Evolutionary conservation across 2,113 vertebrate genomes (phyloP).

Genomic region (Cervus canadensis): DNA sequence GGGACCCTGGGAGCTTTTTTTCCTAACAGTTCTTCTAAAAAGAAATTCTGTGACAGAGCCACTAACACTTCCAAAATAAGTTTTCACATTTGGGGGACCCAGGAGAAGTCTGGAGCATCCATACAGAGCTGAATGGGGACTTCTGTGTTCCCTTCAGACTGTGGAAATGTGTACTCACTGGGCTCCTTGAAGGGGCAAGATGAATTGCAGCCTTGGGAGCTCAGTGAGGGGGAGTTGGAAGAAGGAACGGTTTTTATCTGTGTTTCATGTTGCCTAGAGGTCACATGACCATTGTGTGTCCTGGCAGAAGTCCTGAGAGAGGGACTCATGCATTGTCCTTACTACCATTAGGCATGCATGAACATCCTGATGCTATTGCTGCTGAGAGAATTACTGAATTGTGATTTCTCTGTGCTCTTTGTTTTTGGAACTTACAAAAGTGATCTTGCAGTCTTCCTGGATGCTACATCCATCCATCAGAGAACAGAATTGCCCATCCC

Average conservation of each 20-base stretch:
- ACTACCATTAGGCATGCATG: background rate
- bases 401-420: background rate
- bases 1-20: background rate
- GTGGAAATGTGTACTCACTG: background rate
- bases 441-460: background rate
- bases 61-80: background rate
- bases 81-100: background rate
- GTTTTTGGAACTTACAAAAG: background rate
- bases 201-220: background rate
- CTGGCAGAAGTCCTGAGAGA: background rate
- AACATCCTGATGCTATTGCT: background rate
- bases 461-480: background rate
- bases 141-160: background rate
- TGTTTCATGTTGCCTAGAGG: background rate
- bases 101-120: background rate
- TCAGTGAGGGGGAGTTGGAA: background rate
- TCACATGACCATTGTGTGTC: background rate
- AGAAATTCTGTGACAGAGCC: background rate
- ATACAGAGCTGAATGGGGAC: background rate
- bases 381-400: background rate
- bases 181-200: background rate
- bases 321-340: background rate
- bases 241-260: background rate
- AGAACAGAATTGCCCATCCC: background rate
- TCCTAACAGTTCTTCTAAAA: background rate